These are phyloP conservation scores for Drosophila colorata DNA, from an alignment of 2,888 invertebrate genomes.

Conservation along the genomic window DNA sequence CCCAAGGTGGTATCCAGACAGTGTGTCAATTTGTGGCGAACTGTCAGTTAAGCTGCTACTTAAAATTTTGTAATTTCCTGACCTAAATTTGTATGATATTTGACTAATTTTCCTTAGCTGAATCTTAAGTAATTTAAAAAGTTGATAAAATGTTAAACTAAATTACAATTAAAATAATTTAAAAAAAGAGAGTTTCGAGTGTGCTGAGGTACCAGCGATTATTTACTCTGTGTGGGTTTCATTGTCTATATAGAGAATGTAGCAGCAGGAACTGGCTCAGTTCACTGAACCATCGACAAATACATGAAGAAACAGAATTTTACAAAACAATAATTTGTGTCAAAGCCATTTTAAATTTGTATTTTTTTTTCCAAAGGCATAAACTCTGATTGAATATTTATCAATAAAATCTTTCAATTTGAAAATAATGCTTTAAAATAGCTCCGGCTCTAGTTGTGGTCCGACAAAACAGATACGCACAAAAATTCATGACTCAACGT, in stretches of 20 bases:
- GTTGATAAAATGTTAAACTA: too few species aligned
- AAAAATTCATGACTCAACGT: slow-evolving; percentile 60
- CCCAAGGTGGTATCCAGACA: slow-evolving; percentile 11
- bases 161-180: too few species aligned
- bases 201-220: too few species aligned
- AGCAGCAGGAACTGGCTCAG: too few species aligned
- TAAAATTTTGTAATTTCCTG: not conserved
- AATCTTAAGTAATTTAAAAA: too few species aligned
- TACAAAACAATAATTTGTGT: not conserved
- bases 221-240: too few species aligned
- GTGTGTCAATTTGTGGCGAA: slow-evolving; percentile 22
- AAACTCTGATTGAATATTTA: slow-evolving; percentile 18
- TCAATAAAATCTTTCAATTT: slow-evolving; percentile 20
- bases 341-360: not conserved
- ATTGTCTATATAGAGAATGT: too few species aligned
- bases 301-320: not conserved
- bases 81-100: too few species aligned
- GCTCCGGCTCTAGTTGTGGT: slow-evolving; percentile 45
- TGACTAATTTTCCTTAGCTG: too few species aligned
- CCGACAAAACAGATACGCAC: slow-evolving; percentile 48
- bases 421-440: slow-evolving; percentile 23
- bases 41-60: slow-evolving; percentile 6
- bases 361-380: slow-evolving; percentile 9
- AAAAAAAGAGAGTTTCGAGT: too few species aligned
- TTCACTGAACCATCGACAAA: too few species aligned